Evolutionary conservation across 64 coral and sea anemone genomes (phyloP).

Genomic region (Orbicella faveolata): DNA sequence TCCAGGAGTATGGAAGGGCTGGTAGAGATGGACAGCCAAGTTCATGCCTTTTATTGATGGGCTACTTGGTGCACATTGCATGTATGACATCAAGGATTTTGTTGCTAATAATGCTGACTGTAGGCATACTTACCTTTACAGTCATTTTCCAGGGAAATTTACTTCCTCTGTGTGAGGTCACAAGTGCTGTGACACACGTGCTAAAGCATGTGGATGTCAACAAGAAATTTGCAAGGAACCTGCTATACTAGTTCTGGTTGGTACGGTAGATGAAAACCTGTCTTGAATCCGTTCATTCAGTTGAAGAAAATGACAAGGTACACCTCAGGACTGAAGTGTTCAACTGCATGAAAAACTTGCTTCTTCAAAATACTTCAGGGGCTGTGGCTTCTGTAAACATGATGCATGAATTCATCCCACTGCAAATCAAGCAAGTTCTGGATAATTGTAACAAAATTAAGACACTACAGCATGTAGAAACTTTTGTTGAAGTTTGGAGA

Average conservation of each 20-base stretch:
- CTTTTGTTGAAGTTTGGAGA: constrained; percentile 54
- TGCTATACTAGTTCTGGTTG: neutral
- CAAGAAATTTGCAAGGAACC: constrained; percentile 16
- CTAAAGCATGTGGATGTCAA: neutral
- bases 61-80: constrained; percentile 28
- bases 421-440: constrained; percentile 38
- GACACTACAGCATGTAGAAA: constrained; percentile 27
- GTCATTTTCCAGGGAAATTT: constrained; percentile 33
- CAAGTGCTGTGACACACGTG: constrained; percentile 34
- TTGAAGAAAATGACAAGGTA: constrained; percentile 29
- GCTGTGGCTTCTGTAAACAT: constrained; percentile 41
- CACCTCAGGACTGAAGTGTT: constrained; percentile 3
- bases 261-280: neutral
- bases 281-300: constrained; percentile 36
- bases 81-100: constrained; percentile 14
- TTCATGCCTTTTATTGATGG: constrained; percentile 13
- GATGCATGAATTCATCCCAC: constrained; percentile 36
- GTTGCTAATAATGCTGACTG: neutral
- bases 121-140: constrained; percentile 10
- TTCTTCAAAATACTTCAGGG: constrained; percentile 25
- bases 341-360: constrained; percentile 19
- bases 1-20: constrained; percentile 32
- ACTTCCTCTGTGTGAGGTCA: constrained; percentile 10
- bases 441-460: constrained; percentile 48
- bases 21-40: constrained; percentile 32